Percentiles rank a stretch among this genome's conserved stretches.
phyloP scores from a whole-genome alignment of 2,797 vertebrate species.

The Mionectes olivaceus region DNA sequence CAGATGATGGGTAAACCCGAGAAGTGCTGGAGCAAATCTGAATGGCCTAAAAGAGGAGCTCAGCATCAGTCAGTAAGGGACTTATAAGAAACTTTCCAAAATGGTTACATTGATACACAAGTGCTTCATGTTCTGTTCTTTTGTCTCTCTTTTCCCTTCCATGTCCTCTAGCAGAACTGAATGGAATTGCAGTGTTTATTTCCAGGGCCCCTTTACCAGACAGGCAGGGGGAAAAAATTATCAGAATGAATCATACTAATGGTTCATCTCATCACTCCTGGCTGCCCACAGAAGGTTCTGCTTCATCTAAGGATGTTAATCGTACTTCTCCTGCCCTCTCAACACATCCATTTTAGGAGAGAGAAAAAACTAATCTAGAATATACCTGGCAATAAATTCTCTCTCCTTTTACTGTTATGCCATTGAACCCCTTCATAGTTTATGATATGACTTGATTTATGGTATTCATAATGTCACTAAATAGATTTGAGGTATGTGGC shows the following conservation, averaged over 20 bases:
- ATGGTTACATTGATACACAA: rapidly evolving
- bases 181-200: not conserved
- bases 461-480: conserved; percentile 29
- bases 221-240: not conserved
- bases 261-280: not conserved
- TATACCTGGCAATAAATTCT: conserved; percentile 1
- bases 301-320: not conserved
- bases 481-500: not conserved
- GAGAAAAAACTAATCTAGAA: not conserved
- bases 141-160: not conserved
- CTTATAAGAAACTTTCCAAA: not conserved
- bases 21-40: not conserved
- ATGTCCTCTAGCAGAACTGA: not conserved
- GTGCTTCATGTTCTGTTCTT: not conserved
- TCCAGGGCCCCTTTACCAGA: not conserved
- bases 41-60: not conserved
- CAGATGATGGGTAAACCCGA: not conserved
- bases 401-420: not conserved
- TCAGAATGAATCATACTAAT: not conserved
- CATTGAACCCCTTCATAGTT: not conserved
- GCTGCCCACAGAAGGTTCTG: not conserved
- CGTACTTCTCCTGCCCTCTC: not conserved
- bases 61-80: no score
- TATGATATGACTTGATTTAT: conserved; percentile 30
- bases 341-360: not conserved